Evolutionary conservation across 2,113 vertebrate genomes (phyloP).

Genomic region (Pluvianellus socialis): DNA sequence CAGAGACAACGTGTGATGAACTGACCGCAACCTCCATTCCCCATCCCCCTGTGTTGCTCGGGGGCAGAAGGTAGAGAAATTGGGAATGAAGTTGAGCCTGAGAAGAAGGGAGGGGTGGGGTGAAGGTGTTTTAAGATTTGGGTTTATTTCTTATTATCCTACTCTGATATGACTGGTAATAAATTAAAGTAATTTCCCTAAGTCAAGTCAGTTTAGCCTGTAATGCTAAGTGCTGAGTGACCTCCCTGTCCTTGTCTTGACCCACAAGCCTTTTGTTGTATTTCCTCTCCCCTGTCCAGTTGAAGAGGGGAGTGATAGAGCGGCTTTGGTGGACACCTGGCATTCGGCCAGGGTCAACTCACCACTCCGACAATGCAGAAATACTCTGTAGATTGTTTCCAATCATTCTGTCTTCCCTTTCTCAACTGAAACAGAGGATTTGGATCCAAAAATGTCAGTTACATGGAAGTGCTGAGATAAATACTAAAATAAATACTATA

Average conservation of each 20-base stretch:
- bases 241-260: not conserved
- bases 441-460: conserved; percentile 13
- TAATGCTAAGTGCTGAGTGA: not conserved
- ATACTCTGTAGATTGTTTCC: not conserved
- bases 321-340: not conserved
- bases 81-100: not conserved
- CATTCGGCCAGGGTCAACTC: not conserved
- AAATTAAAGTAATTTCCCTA: not conserved
- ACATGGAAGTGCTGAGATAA: not conserved
- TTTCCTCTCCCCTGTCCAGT: not conserved
- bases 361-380: not conserved
- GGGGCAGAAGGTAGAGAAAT: not conserved
- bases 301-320: not conserved
- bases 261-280: not conserved
- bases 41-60: not conserved
- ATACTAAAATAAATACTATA: no score
- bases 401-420: not conserved
- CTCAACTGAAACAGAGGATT: not conserved
- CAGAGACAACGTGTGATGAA: not conserved
- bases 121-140: not conserved
- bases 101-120: not conserved
- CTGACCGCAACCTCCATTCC: not conserved
- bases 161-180: not conserved
- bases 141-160: not conserved
- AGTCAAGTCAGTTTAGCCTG: not conserved